phyloP scores from a whole-genome alignment of 1,140 invertebrate species.

The Brachionus asplanchnoidis region DNA sequence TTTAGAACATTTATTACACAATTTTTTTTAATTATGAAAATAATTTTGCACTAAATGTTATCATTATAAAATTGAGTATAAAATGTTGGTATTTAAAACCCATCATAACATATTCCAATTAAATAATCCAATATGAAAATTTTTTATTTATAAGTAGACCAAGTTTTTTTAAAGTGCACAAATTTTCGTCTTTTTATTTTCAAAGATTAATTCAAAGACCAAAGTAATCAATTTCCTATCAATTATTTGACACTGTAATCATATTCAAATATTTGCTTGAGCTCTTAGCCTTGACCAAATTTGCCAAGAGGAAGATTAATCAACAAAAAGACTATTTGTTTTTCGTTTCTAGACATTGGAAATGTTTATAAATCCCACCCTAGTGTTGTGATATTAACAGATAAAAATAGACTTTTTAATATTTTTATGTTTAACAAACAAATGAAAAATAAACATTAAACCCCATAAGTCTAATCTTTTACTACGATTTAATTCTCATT shows the following conservation, averaged over 20 bases:
- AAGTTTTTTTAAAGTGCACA: no score
- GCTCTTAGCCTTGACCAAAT: not conserved
- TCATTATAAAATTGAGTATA: no score
- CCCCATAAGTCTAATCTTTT: not conserved
- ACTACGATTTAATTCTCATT: not conserved
- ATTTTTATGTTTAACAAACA: not conserved
- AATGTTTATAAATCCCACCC: not conserved
- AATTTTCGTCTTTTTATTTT: no score
- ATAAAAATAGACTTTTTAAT: not conserved
- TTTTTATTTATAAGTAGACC: no score
- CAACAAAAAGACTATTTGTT: not conserved
- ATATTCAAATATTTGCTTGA: slow-evolving; percentile 47
- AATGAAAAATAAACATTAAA: not conserved
- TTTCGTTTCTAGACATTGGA: not conserved
- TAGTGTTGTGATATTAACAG: not conserved
- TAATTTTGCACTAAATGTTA: no score
- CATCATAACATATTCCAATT: no score
- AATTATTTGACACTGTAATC: slow-evolving; percentile 54
- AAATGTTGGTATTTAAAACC: no score
- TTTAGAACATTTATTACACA: no score
- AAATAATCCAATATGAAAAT: no score
- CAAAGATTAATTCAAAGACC: no score
- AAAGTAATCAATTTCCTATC: not conserved
- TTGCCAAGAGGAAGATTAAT: not conserved
- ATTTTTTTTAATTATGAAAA: no score